Evolutionary conservation across 2,888 invertebrate genomes (phyloP).

Genomic region (Acanthosepion esculentum): DNA sequence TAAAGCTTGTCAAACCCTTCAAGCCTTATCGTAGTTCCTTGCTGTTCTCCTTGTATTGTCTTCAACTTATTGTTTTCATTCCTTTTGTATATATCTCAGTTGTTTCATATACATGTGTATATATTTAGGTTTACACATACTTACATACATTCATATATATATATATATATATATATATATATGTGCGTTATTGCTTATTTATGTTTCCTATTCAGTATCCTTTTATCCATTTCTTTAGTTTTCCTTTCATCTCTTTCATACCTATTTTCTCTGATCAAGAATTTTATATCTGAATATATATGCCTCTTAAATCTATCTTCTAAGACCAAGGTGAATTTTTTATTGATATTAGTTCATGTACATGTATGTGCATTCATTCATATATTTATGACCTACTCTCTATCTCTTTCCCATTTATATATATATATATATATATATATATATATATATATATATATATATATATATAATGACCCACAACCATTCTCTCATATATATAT

Average conservation of each 20-base stretch:
- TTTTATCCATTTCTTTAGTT: neutral
- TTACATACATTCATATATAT: neutral
- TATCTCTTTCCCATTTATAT: neutral
- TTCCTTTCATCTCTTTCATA: neutral
- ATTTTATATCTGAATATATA: slow-evolving; percentile 14
- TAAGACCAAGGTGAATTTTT: neutral
- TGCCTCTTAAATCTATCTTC: neutral
- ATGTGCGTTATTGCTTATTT: neutral
- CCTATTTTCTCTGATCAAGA: neutral
- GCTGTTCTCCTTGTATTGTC: neutral
- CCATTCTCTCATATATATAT: too few species aligned
- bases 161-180: neutral
- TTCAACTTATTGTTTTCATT: neutral
- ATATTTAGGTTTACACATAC: neutral
- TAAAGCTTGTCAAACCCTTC: neutral
- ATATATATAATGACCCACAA: neutral
- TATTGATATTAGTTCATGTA: neutral
- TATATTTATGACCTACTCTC: neutral
- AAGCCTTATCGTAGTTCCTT: neutral
- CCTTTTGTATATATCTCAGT: neutral
- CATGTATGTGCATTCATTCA: neutral
- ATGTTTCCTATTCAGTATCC: neutral
- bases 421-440: too few species aligned
- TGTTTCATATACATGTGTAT: neutral
- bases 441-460: neutral